Conservation (phyloP, 2,113 vertebrate species). For the Xiphophorus maculatus region DNA sequence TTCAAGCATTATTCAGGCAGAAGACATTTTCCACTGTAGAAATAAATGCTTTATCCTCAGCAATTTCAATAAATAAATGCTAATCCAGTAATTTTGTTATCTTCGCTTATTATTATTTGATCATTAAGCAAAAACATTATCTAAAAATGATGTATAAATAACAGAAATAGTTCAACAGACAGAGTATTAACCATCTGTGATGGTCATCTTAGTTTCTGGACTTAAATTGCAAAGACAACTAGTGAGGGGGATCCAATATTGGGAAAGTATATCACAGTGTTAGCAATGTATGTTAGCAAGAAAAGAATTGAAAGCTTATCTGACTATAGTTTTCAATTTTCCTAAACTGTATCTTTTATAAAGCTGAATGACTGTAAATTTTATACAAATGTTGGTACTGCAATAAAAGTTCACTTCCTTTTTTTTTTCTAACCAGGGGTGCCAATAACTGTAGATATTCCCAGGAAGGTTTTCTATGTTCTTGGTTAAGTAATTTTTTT, state of each 20-base stretch:
- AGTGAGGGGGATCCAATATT: background rate
- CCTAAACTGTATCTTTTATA: background rate
- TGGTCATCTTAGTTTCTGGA: background rate
- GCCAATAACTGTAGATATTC: background rate
- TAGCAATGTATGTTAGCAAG: no score
- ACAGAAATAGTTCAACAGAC: background rate
- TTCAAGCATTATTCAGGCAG: no score
- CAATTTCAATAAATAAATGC: no score
- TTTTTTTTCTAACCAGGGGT: no score
- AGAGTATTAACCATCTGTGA: background rate
- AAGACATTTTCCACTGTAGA: no score
- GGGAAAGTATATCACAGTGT: background rate
- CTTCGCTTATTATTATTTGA: no score
- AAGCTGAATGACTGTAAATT: background rate
- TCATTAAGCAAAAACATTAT: background rate
- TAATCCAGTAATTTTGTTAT: no score
- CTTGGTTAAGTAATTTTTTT: conserved; percentile 18
- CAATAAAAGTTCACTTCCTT: no score
- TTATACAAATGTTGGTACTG: background rate
- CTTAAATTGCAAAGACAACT: background rate
- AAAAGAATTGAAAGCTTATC: no score
- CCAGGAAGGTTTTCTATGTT: conserved; percentile 15
- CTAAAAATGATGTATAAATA: background rate
- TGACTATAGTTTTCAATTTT: no score
- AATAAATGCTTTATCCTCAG: no score